A percentile compares a stretch with the other conserved stretches of the same genome.
Conservation (phyloP, 2,113 vertebrate species). For the Engystomops pustulosus region DNA sequence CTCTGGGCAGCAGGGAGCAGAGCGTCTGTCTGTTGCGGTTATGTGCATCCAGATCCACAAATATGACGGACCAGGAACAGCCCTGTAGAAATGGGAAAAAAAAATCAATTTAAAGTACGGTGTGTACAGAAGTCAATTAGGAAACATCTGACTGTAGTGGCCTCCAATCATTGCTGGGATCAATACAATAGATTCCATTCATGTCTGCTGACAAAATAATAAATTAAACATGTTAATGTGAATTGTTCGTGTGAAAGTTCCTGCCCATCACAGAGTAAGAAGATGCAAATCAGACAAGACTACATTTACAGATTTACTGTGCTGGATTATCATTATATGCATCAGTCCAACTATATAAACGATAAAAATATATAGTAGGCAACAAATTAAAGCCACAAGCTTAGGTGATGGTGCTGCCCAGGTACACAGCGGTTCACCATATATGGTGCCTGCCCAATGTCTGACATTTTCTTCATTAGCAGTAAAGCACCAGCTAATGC, state of each 20-base stretch:
- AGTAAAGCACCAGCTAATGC: too few relatives aligned
- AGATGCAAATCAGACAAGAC: background rate
- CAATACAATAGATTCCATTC: background rate
- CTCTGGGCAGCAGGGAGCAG: conserved; percentile 89
- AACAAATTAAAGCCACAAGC: too few relatives aligned
- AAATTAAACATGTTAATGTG: conserved; percentile 50
- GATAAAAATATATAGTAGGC: too few relatives aligned
- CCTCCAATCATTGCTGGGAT: background rate
- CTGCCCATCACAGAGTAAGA: background rate
- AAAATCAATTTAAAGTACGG: background rate
- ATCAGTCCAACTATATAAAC: too few relatives aligned
- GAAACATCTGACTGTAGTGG: background rate
- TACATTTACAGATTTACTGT: background rate
- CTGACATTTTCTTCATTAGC: too few relatives aligned
- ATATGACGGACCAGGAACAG: conserved; percentile 98
- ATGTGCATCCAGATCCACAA: conserved; percentile 97
- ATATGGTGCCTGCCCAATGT: too few relatives aligned
- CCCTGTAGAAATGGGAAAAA: conserved; percentile 77
- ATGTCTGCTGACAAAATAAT: conserved; percentile 30
- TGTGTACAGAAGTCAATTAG: conserved; percentile 36
- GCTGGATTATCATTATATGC: too few relatives aligned
- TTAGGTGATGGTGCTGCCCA: too few relatives aligned
- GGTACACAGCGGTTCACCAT: too few relatives aligned
- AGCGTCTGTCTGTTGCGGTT: conserved; percentile 96
- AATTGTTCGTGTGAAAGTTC: background rate